Conservation (phyloP, 2,888 invertebrate genomes). For the Zhuqinia jingwanae region DNA sequence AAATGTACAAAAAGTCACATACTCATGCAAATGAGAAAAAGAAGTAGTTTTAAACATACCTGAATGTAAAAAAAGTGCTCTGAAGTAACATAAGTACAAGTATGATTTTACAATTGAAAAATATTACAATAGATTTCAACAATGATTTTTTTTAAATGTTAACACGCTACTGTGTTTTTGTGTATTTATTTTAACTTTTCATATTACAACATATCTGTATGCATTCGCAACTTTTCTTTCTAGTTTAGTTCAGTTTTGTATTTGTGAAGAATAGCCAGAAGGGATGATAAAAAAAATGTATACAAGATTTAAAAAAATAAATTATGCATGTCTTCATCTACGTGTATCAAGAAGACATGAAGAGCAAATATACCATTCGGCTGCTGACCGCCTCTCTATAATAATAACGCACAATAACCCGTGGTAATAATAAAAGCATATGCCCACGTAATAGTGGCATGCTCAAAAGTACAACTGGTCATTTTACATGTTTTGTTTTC, state of each 20-base stretch:
- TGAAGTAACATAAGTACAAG: too few species aligned
- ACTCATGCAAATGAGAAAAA: conserved; percentile 58
- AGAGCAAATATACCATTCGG: too few species aligned
- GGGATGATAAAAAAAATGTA: not conserved
- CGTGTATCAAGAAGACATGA: too few species aligned
- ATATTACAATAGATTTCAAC: not conserved
- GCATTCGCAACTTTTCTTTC: conserved; percentile 16
- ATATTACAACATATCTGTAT: too few species aligned
- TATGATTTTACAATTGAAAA: not conserved
- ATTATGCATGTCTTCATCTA: not conserved
- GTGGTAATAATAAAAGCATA: too few species aligned
- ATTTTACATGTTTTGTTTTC: conserved; percentile 15
- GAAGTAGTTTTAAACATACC: conserved; percentile 5
- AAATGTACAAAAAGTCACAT: conserved; percentile 55
- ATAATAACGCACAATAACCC: too few species aligned
- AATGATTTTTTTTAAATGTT: too few species aligned
- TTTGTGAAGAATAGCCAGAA: not conserved
- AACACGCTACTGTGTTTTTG: not conserved
- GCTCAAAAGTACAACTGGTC: conserved; percentile 2
- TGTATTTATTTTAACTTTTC: conserved; percentile 1
- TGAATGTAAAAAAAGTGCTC: too few species aligned
- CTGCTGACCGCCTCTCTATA: too few species aligned
- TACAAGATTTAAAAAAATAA: not conserved
- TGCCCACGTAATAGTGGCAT: too few species aligned
- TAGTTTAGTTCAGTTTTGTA: too few species aligned